A percentile compares a stretch with the other conserved stretches of the same genome.
These are phyloP conservation scores for Actinia equina DNA, from an alignment of 64 coral and sea anemone species.

Conservation along the genomic window DNA sequence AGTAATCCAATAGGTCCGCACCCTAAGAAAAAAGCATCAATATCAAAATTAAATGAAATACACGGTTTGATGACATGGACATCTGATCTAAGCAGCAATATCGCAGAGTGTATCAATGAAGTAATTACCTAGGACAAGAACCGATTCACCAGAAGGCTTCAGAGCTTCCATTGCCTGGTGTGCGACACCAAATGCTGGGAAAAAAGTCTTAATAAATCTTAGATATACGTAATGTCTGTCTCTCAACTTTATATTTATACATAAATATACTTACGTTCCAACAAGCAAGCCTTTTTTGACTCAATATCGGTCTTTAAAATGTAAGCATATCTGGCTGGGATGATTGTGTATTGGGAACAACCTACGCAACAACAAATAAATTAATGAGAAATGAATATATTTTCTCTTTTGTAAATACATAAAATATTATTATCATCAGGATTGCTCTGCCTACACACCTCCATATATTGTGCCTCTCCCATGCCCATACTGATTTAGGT, in stretches of 20 bases:
- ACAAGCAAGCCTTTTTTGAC: slow-evolving; percentile 43
- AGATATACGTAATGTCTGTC: neutral
- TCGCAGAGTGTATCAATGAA: too few relatives aligned
- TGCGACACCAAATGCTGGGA: slow-evolving; percentile 67
- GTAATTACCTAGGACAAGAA: slow-evolving; percentile 50
- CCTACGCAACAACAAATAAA: slow-evolving; percentile 1
- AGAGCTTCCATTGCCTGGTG: slow-evolving; percentile 64
- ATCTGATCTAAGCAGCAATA: neutral
- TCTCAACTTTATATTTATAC: neutral
- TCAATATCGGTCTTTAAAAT: slow-evolving; percentile 54
- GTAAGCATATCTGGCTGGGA: slow-evolving; percentile 56
- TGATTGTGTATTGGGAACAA: slow-evolving; percentile 59
- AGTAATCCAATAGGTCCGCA: slow-evolving; percentile 60
- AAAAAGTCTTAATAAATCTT: too few relatives aligned
- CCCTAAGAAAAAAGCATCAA: slow-evolving; percentile 3
- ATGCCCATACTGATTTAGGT: slow-evolving; percentile 65
- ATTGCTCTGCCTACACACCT: slow-evolving; percentile 16
- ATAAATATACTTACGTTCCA: slow-evolving; percentile 45
- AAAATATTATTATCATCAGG: neutral
- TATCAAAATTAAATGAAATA: neutral
- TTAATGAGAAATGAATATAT: neutral
- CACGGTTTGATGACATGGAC: neutral
- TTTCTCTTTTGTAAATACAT: neutral
- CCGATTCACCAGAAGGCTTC: slow-evolving; percentile 27
- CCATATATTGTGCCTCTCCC: slow-evolving; percentile 73